Evolutionary conservation across 2,888 invertebrate species (phyloP), one percentile per base, ranked within the genome.

Genomic region (Muscina levida): DNA sequence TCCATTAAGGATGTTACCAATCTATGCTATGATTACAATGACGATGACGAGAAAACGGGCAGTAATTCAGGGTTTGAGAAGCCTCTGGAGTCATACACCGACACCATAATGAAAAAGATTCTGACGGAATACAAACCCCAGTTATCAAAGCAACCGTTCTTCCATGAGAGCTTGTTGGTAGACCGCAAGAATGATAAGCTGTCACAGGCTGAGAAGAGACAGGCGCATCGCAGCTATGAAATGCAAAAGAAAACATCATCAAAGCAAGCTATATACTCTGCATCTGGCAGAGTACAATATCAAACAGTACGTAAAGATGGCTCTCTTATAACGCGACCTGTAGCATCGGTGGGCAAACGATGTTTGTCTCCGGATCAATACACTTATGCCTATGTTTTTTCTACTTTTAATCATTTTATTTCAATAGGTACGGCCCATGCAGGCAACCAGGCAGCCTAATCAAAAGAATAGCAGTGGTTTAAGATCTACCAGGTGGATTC

Each of bases 151-250:
- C 95, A 96, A 86, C 98, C 98, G 0, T 98, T 98, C 91, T 96
- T 97, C 85, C 98, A 99, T 87, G 98, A 99, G 90, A 97, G 98
- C 10, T 91, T 98, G 71, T 92, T 99, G 39, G 95, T 98, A 2
- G 98, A 98, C 90, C 93, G 97, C 53, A 98, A 98, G 88, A 98
- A 98, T 87, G 96, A 98, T 90, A 97, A 98, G 87, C 91, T 98
- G 53, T 97, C 98, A 0, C 95, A 96, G 87, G 96, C 97, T 31
- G 98, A 98, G 89, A 98, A 98, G 89, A 92, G 97, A 84, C 91
- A 98, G 71, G 98, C 98, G 0, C 96, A 98, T 88, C 93, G 97
- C 86, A 93, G 93, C 90, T 98, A 98, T 89, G 98, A 98, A 89
- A 91, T 97, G 83, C 98, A 98, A 87, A 98, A 98, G 91, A 96